A percentile compares a stretch with the other conserved stretches of the same genome.
phyloP scores from a whole-genome alignment of 37 sponge, comb jelly and placozoan genomes.

The Halisarca cf. caerulea region DNA sequence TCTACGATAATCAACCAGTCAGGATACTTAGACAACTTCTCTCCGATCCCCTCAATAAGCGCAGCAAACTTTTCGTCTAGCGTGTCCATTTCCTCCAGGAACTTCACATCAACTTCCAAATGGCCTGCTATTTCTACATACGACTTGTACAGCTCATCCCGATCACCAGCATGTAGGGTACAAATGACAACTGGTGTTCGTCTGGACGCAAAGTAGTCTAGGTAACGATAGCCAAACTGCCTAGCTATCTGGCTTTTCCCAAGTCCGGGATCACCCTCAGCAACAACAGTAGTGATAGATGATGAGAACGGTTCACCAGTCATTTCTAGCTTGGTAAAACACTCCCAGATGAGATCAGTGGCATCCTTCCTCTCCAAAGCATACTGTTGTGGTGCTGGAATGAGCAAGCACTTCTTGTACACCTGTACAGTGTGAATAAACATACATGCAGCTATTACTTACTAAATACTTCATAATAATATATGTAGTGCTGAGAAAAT shows the following conservation, averaged over 20 bases:
- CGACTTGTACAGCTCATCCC: background rate
- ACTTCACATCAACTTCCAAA: background rate
- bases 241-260: slow-evolving; percentile 24
- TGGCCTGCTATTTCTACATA: background rate
- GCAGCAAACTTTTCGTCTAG: background rate
- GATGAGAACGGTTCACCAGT: too few relatives aligned
- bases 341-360: background rate
- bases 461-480: too few relatives aligned
- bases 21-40: background rate
- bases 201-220: background rate
- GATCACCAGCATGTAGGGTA: slow-evolving; percentile 24
- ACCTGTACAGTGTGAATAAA: too few relatives aligned
- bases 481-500: too few relatives aligned
- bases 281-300: background rate
- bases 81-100: background rate
- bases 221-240: slow-evolving; percentile 3
- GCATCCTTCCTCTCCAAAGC: background rate
- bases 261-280: slow-evolving; percentile 10
- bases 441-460: too few relatives aligned
- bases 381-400: background rate
- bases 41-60: background rate
- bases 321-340: background rate
- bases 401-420: background rate
- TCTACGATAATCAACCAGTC: slow-evolving; percentile 15
- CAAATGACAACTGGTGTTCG: background rate